Conservation (phyloP, 2,113 vertebrate species). For the Emberiza fucata region DNA sequence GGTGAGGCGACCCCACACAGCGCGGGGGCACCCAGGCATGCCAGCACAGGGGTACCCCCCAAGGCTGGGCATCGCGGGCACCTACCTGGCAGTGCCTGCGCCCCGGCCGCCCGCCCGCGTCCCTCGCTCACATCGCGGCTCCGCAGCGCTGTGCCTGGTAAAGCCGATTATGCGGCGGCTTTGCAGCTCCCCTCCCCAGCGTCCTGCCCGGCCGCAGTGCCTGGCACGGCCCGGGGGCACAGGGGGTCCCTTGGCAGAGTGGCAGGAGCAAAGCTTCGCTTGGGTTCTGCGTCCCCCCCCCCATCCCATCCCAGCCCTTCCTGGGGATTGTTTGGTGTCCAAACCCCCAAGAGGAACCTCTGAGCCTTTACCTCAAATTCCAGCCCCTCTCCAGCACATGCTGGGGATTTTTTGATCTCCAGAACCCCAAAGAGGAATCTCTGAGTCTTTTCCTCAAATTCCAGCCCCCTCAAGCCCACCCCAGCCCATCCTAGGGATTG, state of each 20-base stretch:
- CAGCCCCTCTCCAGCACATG: too few relatives aligned
- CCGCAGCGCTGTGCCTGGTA: not conserved
- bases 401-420: too few relatives aligned
- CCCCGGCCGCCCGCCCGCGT: not conserved
- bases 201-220: not conserved
- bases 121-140: not conserved
- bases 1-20: rapidly evolving
- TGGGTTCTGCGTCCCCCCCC: not conserved
- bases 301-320: not conserved
- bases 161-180: slow-evolving; percentile 7
- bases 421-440: too few relatives aligned
- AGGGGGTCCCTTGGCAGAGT: not conserved
- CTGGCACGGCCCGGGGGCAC: not conserved
- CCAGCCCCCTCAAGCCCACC: too few relatives aligned
- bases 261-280: not conserved
- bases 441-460: too few relatives aligned
- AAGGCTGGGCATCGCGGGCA: not conserved
- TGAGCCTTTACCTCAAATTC: not conserved
- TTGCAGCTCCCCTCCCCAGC: not conserved
- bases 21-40: not conserved
- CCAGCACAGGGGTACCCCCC: not conserved
- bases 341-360: not conserved
- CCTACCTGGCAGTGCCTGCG: slow-evolving; percentile 7
- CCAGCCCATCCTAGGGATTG: too few relatives aligned
- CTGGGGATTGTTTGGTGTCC: too few relatives aligned